Percentiles rank a stretch among this genome's conserved stretches.
These are phyloP conservation scores for Drosophila bipectinata DNA, from an alignment of 1,140 invertebrate species.

Conservation along the genomic window DNA sequence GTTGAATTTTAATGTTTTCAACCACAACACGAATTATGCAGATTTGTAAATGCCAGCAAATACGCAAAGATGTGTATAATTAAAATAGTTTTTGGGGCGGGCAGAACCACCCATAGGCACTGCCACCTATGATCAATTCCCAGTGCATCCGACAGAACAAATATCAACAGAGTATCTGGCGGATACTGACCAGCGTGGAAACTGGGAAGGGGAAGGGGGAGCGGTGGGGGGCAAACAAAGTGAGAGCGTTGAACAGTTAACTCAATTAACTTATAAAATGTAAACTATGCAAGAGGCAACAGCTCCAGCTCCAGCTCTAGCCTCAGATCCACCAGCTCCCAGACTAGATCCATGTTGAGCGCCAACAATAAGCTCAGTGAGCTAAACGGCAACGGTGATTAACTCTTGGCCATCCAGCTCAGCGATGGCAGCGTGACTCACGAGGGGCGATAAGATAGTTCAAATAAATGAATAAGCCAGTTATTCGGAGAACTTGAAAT, in stretches of 20 bases:
- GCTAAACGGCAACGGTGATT: conserved; percentile 81
- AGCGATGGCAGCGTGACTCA: conserved; percentile 41
- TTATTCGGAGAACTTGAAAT: conserved; percentile 1
- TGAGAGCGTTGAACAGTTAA: conserved; percentile 75
- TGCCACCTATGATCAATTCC: conserved; percentile 26
- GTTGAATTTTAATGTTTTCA: conserved; percentile 55
- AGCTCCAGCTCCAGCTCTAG: conserved; percentile 34
- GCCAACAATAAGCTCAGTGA: conserved; percentile 53
- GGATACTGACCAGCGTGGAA: conserved; percentile 62
- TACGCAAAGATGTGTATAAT: conserved; percentile 63
- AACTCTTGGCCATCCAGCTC: conserved; percentile 60
- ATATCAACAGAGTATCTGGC: conserved; percentile 16
- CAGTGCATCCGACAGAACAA: conserved; percentile 15
- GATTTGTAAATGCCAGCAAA: conserved; percentile 55
- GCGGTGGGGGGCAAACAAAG: conserved; percentile 6
- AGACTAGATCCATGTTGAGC: conserved; percentile 19
- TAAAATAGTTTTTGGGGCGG: conserved; percentile 44
- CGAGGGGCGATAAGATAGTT: neutral
- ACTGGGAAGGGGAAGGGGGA: conserved; percentile 26
- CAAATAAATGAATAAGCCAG: neutral
- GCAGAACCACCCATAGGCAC: neutral
- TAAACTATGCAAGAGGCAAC: conserved; percentile 67
- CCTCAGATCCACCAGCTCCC: conserved; percentile 22
- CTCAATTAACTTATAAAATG: conserved; percentile 83
- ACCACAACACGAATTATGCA: conserved; percentile 73